Evolutionary conservation across 2,888 invertebrate species (phyloP).

Genomic region (Erpobdella octoculata): DNA sequence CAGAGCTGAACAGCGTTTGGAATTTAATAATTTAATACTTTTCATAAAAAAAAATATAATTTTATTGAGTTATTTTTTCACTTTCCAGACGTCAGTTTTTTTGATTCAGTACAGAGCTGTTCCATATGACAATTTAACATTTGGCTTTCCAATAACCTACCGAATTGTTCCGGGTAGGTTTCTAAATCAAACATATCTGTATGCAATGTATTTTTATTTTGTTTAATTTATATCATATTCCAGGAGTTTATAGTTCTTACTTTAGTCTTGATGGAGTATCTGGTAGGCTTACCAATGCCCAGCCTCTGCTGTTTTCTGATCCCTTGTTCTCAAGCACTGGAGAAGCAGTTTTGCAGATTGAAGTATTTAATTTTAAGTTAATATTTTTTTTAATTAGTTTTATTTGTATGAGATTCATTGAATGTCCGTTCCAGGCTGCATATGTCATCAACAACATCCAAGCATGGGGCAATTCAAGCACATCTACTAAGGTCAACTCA

Average conservation of each 20-base stretch:
- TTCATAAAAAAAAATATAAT: too few species aligned
- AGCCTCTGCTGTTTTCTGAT: constrained; percentile 12
- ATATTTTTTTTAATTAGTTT: too few species aligned
- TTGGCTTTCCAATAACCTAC: background rate
- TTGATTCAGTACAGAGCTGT: background rate
- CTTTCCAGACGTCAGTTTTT: too few species aligned
- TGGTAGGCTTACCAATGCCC: constrained; percentile 20
- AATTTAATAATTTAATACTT: background rate
- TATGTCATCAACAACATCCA: background rate
- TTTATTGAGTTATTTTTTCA: too few species aligned
- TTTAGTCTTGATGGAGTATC: constrained; percentile 12
- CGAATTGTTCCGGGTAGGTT: background rate
- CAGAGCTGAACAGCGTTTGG: background rate
- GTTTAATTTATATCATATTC: background rate
- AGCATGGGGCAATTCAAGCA: background rate
- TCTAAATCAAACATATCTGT: background rate
- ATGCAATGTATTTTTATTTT: background rate
- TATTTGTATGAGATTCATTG: background rate
- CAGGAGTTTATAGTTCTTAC: constrained; percentile 7
- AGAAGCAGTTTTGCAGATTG: background rate
- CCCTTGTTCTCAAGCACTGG: background rate
- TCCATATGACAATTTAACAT: background rate
- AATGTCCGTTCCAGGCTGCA: constrained; percentile 23
- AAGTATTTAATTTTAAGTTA: constrained; percentile 12
- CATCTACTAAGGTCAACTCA: constrained; percentile 15